Conservation (phyloP, 2,888 invertebrate genomes). For the Coelopa pilipes region DNA sequence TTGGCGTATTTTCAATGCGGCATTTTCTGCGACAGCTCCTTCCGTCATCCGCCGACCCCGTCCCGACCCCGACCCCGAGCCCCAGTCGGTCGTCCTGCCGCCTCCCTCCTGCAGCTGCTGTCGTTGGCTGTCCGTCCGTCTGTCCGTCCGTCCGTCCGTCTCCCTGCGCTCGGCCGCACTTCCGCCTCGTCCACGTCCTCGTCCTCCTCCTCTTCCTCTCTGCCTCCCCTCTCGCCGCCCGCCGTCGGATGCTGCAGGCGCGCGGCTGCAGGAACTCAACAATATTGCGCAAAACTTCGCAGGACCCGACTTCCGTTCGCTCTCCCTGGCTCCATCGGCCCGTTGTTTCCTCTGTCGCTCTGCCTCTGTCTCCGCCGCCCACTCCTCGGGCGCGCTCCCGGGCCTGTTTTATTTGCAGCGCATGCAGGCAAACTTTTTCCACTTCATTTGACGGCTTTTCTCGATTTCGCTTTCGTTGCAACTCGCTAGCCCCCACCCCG, state of each 20-base stretch:
- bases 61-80: not conserved
- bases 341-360: slow-evolving; percentile 5
- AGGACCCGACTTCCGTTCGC: slow-evolving; percentile 30
- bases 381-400: not conserved
- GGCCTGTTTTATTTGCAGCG: slow-evolving; percentile 33
- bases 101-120: not conserved
- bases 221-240: too few relatives aligned
- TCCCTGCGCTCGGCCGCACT: not conserved
- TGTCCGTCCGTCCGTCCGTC: not conserved
- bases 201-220: too few relatives aligned
- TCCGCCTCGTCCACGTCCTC: too few relatives aligned
- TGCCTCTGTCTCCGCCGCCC: not conserved
- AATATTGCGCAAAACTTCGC: slow-evolving; percentile 37
- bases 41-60: not conserved
- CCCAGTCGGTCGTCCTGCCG: too few relatives aligned
- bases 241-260: slow-evolving; percentile 25
- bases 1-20: slow-evolving; percentile 37
- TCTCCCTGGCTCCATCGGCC: not conserved
- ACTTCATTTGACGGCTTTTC: slow-evolving; percentile 34
- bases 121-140: not conserved
- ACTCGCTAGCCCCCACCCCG: not conserved
- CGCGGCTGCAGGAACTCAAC: slow-evolving; percentile 34
- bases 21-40: slow-evolving; percentile 33
- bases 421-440: slow-evolving; percentile 35
- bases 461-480: slow-evolving; percentile 29